phyloP scores from a whole-genome alignment of 2,113 vertebrate species.

The Athene cunicularia region DNA sequence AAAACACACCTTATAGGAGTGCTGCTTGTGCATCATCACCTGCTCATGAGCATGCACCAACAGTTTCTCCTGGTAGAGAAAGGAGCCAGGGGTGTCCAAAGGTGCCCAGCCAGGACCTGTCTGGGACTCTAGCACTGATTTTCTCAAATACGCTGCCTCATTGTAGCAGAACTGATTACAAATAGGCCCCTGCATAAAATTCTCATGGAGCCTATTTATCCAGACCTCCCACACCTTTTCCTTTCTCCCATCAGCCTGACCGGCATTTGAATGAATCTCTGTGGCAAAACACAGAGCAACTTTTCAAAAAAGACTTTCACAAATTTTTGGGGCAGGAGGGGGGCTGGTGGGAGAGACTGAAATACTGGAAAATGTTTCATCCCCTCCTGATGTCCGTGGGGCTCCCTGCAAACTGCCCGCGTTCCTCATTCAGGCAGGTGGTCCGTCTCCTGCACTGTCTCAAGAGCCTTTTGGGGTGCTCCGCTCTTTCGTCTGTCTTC shows the following conservation, averaged over 20 bases:
- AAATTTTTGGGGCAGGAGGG: background rate
- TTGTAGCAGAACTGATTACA: background rate
- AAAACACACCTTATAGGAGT: background rate
- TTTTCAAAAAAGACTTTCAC: background rate
- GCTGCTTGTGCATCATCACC: background rate
- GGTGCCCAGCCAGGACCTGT: background rate
- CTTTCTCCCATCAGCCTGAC: background rate
- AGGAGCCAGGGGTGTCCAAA: background rate
- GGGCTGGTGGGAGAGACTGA: background rate
- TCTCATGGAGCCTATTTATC: background rate
- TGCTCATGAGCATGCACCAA: rapidly evolving
- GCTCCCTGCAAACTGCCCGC: background rate
- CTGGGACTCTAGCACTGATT: background rate
- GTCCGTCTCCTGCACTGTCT: background rate
- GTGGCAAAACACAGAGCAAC: background rate
- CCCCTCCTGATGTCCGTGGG: background rate
- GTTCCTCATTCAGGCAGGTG: background rate
- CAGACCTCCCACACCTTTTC: background rate
- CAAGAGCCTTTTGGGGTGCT: background rate
- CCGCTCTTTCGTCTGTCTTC: background rate
- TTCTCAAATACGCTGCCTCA: background rate
- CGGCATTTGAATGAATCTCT: background rate
- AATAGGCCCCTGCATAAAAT: background rate
- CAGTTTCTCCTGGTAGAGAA: background rate
- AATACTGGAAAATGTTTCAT: background rate